phyloP scores from a whole-genome alignment of 2,888 invertebrate species.

The Vanessa cardui region DNA sequence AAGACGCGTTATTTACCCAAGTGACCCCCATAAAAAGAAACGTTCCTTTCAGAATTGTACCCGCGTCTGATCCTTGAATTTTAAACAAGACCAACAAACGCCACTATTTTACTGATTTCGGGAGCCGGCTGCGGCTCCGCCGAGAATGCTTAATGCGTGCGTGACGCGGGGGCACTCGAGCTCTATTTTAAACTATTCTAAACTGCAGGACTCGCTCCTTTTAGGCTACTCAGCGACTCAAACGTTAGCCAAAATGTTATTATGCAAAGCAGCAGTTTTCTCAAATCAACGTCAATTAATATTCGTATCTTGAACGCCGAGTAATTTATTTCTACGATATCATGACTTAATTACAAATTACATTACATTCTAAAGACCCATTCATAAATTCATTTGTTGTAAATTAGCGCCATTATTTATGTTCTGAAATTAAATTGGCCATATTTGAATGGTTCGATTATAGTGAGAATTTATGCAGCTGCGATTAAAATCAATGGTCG shows the following conservation, averaged over 20 bases:
- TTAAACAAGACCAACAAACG: slow-evolving; percentile 60
- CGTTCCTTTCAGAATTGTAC: slow-evolving; percentile 61
- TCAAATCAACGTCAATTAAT: slow-evolving; percentile 8
- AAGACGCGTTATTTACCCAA: slow-evolving; percentile 73
- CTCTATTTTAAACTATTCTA: background rate
- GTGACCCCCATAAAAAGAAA: slow-evolving; percentile 71
- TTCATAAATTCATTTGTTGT: slow-evolving; percentile 16
- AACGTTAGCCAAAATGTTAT: background rate
- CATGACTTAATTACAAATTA: slow-evolving; percentile 11
- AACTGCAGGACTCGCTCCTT: background rate
- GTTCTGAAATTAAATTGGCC: slow-evolving; percentile 26
- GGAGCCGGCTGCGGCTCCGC: slow-evolving; percentile 32
- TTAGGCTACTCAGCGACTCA: background rate
- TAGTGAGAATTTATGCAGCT: slow-evolving; percentile 26
- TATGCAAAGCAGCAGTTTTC: background rate
- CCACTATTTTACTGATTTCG: slow-evolving; percentile 61
- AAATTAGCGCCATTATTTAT: slow-evolving; percentile 27
- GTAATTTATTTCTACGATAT: slow-evolving; percentile 10
- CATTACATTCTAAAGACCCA: slow-evolving; percentile 4
- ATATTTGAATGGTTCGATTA: slow-evolving; percentile 33
- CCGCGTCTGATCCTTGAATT: slow-evolving; percentile 65
- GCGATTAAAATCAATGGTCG: slow-evolving; percentile 23
- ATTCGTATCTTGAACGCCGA: slow-evolving; percentile 3
- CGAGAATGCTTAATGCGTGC: slow-evolving; percentile 45
- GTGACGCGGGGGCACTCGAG: slow-evolving; percentile 5